Conservation (phyloP, 2,888 invertebrate genomes). For the Polydrusus tereticollis region DNA sequence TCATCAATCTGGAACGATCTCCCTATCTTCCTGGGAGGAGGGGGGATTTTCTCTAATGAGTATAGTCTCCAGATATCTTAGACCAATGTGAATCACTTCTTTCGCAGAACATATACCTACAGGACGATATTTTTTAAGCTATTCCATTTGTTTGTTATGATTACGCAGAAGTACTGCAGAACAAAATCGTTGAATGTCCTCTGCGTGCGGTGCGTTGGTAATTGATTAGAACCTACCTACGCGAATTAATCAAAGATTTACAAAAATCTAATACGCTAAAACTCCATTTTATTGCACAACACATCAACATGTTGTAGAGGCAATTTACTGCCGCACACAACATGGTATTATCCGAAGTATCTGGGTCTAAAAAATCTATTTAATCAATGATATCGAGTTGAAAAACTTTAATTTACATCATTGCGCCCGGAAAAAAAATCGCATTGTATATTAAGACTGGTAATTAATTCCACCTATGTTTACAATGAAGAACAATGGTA, state of each 20-base stretch:
- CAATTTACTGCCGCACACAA: slow-evolving; percentile 43
- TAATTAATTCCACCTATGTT: slow-evolving; percentile 29
- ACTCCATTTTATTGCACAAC: slow-evolving; percentile 41
- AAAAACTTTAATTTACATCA: slow-evolving; percentile 44
- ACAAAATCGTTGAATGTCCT: too few species aligned
- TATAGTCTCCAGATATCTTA: too few species aligned
- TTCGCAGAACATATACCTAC: too few species aligned
- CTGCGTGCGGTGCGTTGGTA: too few species aligned
- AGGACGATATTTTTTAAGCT: too few species aligned
- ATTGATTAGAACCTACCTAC: too few species aligned
- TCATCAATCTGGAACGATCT: too few species aligned
- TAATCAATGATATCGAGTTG: slow-evolving; percentile 47
- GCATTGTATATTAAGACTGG: slow-evolving; percentile 9
- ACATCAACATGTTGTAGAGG: slow-evolving; percentile 42
- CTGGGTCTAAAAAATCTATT: slow-evolving; percentile 47
- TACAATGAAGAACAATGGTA: slow-evolving; percentile 25
- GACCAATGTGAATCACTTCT: too few species aligned
- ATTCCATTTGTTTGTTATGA: too few species aligned
- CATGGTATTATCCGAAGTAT: slow-evolving; percentile 38
- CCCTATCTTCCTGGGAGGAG: too few species aligned
- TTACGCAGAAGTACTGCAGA: too few species aligned
- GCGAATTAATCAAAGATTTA: not conserved
- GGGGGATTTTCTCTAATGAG: too few species aligned
- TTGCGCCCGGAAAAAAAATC: slow-evolving; percentile 9
- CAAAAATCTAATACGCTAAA: slow-evolving; percentile 28